Evolutionary conservation across 2,888 invertebrate genomes (phyloP), one percentile per base, ranked within the genome.

Genomic region (Lithosia quadra): DNA sequence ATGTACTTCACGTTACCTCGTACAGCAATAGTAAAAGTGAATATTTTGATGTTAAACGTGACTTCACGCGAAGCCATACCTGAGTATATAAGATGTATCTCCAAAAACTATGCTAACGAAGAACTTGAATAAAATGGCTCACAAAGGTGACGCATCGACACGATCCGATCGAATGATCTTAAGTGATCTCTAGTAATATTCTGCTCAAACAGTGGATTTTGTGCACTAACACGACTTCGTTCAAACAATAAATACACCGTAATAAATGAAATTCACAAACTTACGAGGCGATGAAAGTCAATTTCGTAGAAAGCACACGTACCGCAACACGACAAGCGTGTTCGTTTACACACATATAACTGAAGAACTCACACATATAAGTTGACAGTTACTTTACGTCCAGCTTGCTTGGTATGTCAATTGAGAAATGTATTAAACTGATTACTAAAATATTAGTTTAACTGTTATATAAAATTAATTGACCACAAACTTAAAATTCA

Each of bases 141-240:
- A 93, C 94, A 92, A 92, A 92, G 93, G 93, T 94, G 94, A 94
- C 94, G 94, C 94, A 94, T 94, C 94, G 93, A 93, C 93, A 93
- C 92, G 92, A 92, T 92, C 91, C 92, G 86, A 92, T 90, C 91
- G 90, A 92, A 91, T 92, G 92, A 89, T 91, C 90, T 86, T 87
- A 84, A 85, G 80, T 79, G 84, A 87, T 88, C 78, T 84, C 77
- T 64, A 72, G 74, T 77, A 70, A 80, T 77, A 79, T 81, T 75
- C 77, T 74, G 72, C 72, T 70, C 18, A 49, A 69, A 69, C 69
- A 71, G 69, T 69, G 59, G 36, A 34, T 75, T 66, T 76, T 74
- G 67, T 65, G 71, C 84, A 85, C 78, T 80, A 77, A 81, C 84
- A 76, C 68, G 65, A 73, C 66, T 72, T 81, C 74, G 36, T 68